Evolutionary conservation across 2,113 vertebrate genomes (phyloP).

Genomic region (Myrmecobius fasciatus): DNA sequence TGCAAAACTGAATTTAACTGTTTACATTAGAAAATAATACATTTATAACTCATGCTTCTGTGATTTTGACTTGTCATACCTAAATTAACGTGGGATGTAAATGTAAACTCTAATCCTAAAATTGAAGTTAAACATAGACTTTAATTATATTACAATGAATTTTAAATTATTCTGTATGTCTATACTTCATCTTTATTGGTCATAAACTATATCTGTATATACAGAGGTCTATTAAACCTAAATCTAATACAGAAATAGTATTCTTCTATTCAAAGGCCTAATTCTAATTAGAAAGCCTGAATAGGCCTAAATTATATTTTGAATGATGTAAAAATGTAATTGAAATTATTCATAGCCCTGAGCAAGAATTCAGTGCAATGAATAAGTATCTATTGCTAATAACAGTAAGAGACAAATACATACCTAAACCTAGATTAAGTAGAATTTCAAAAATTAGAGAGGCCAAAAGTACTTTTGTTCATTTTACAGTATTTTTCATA

Average conservation of each 20-base stretch:
- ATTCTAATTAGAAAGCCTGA: slow-evolving; percentile 15
- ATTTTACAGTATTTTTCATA: slow-evolving; percentile 52
- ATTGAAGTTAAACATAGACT: slow-evolving; percentile 55
- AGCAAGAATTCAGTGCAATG: slow-evolving; percentile 56
- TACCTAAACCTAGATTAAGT: slow-evolving; percentile 11
- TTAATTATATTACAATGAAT: slow-evolving; percentile 51
- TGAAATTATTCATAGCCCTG: slow-evolving; percentile 31
- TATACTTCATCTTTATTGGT: slow-evolving; percentile 51
- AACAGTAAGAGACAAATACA: slow-evolving; percentile 43
- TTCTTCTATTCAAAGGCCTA: slow-evolving; percentile 66
- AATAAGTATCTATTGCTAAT: not conserved
- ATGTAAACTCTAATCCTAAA: slow-evolving; percentile 50
- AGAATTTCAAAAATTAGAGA: slow-evolving; percentile 17
- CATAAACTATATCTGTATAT: slow-evolving; percentile 45
- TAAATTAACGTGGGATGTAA: slow-evolving; percentile 39
- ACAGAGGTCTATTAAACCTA: slow-evolving; percentile 57
- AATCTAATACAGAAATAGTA: slow-evolving; percentile 55
- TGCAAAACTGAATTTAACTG: slow-evolving; percentile 60
- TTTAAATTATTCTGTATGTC: slow-evolving; percentile 59
- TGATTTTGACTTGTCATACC: slow-evolving; percentile 23
- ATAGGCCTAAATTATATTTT: slow-evolving; percentile 57
- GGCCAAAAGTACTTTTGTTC: not conserved
- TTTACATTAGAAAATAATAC: slow-evolving; percentile 62
- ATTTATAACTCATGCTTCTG: slow-evolving; percentile 41
- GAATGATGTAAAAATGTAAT: slow-evolving; percentile 58